phyloP scores from a whole-genome alignment of 2,797 vertebrate species.

The Acestrorhynchus altus region DNA sequence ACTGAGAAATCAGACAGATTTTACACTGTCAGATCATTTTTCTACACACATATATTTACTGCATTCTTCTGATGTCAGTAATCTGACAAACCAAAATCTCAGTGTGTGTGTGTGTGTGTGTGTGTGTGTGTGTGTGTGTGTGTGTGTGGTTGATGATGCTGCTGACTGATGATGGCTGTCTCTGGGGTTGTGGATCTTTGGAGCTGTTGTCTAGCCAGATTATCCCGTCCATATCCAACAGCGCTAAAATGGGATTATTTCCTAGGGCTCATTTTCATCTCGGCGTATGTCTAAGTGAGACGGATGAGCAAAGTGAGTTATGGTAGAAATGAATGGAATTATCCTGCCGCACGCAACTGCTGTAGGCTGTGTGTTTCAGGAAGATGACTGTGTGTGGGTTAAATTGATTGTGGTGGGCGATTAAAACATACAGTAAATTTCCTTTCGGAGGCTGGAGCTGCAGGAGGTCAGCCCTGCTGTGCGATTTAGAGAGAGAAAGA shows the following conservation, averaged over 20 bases:
- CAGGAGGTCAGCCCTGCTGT: slow-evolving; percentile 36
- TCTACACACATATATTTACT: too few relatives aligned
- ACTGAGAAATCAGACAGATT: too few relatives aligned
- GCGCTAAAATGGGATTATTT: slow-evolving; percentile 36
- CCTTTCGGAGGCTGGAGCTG: slow-evolving; percentile 18
- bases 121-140: too few relatives aligned
- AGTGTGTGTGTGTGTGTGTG: too few relatives aligned
- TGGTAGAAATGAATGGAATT: neutral
- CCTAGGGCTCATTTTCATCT: neutral
- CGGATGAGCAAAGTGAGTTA: neutral
- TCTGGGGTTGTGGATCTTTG: neutral
- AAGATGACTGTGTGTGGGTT: neutral
- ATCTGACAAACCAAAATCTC: too few relatives aligned
- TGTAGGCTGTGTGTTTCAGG: neutral
- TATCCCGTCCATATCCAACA: slow-evolving; percentile 32
- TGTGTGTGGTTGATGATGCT: slow-evolving; percentile 23
- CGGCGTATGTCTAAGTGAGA: slow-evolving; percentile 10
- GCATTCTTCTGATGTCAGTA: too few relatives aligned
- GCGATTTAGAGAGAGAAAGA: slow-evolving; percentile 39
- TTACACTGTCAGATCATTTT: too few relatives aligned
- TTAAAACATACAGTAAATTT: slow-evolving; percentile 46
- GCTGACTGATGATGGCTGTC: slow-evolving; percentile 33
- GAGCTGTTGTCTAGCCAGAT: slow-evolving; percentile 40
- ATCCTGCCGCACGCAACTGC: neutral
- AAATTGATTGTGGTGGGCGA: slow-evolving; percentile 35